phyloP scores from a whole-genome alignment of 2,888 invertebrate genomes.

The Exocentrus adspersus region DNA sequence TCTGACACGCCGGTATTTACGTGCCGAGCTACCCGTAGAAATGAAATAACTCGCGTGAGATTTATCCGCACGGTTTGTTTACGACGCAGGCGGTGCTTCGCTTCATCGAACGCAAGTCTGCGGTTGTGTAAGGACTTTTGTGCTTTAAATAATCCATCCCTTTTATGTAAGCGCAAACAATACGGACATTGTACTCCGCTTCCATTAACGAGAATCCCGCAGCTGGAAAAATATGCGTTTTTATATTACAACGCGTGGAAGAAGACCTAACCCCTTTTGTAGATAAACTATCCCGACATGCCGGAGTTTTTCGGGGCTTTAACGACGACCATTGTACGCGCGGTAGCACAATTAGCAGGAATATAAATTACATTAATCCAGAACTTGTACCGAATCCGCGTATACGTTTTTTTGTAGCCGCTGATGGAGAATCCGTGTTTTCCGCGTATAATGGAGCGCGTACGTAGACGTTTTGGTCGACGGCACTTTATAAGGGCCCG shows the following conservation, averaged over 20 bases:
- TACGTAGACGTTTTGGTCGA: slow-evolving; percentile 51
- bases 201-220: too few relatives aligned
- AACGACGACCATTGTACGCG: slow-evolving; percentile 6
- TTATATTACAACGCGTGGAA: too few relatives aligned
- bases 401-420: slow-evolving; percentile 47
- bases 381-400: slow-evolving; percentile 44
- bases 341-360: slow-evolving; percentile 36
- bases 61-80: slow-evolving; percentile 35
- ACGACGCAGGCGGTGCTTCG: slow-evolving; percentile 37
- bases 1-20: slow-evolving; percentile 28
- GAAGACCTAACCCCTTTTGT: too few relatives aligned
- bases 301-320: neutral
- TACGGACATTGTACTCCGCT: too few relatives aligned
- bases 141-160: slow-evolving; percentile 10
- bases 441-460: slow-evolving; percentile 52
- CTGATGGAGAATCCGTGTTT: slow-evolving; percentile 57
- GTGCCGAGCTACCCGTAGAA: slow-evolving; percentile 11
- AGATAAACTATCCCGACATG: slow-evolving; percentile 15
- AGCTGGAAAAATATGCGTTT: too few relatives aligned
- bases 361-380: slow-evolving; percentile 49
- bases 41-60: slow-evolving; percentile 27
- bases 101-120: too few relatives aligned
- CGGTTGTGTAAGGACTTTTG: slow-evolving; percentile 11
- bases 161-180: too few relatives aligned
- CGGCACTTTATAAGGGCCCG: slow-evolving; percentile 47